Evolutionary conservation across 2,797 vertebrate genomes (phyloP).

Genomic region (Gobionotothen gibberifrons): DNA sequence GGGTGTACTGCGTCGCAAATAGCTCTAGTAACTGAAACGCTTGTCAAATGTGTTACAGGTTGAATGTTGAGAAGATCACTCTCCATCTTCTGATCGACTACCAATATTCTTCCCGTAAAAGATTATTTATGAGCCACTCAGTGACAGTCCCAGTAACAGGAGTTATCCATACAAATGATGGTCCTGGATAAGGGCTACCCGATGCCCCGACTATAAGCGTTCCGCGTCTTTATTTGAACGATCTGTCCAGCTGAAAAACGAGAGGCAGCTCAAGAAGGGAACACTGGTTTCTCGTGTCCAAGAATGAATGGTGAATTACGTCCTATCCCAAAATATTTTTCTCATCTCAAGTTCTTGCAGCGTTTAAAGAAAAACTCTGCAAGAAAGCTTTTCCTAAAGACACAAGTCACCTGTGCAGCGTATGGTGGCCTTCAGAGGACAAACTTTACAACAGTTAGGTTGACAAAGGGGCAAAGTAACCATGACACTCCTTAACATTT

Average conservation of each 20-base stretch:
- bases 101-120: background rate
- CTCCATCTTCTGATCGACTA: background rate
- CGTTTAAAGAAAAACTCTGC: background rate
- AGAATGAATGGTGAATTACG: background rate
- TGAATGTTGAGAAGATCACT: background rate
- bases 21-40: background rate
- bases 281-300: background rate
- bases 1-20: background rate
- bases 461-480: slow-evolving; percentile 40
- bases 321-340: background rate
- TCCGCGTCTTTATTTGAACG: slow-evolving; percentile 16
- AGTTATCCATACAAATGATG: background rate
- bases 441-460: slow-evolving; percentile 22
- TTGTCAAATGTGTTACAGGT: background rate
- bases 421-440: slow-evolving; percentile 32
- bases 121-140: background rate
- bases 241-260: background rate
- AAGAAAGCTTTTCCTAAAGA: background rate
- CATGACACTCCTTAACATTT: slow-evolving; percentile 48
- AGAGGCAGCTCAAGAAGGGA: background rate
- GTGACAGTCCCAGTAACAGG: background rate
- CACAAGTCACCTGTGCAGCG: background rate
- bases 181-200: slow-evolving; percentile 6
- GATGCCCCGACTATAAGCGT: background rate
- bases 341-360: slow-evolving; percentile 5